These are phyloP conservation scores for Aromia moschata DNA, from an alignment of 2,888 invertebrate species.

Conservation along the genomic window DNA sequence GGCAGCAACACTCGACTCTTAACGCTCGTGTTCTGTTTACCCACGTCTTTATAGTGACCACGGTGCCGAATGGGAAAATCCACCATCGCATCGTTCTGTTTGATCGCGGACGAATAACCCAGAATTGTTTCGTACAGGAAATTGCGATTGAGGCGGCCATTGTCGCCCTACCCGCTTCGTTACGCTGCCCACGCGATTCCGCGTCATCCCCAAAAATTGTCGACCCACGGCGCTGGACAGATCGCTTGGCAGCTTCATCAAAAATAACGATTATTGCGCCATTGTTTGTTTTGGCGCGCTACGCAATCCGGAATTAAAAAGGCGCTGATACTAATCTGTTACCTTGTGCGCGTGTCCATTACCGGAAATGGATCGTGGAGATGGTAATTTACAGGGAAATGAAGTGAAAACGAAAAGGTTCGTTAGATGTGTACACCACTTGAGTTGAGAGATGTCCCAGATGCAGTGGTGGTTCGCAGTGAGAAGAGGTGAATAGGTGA, in stretches of 20 bases:
- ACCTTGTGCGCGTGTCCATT: too few species aligned
- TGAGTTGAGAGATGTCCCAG: too few species aligned
- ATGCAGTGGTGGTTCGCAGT: too few species aligned
- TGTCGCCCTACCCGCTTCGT: conserved; percentile 4
- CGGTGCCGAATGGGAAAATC: not conserved
- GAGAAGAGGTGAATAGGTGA: too few species aligned
- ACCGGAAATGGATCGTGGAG: too few species aligned
- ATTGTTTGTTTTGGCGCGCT: not conserved
- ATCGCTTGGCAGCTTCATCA: conserved; percentile 3
- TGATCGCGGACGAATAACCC: not conserved
- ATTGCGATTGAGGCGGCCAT: conserved; percentile 4
- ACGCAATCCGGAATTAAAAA: not conserved
- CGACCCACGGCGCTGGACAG: conserved; percentile 3
- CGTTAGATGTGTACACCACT: too few species aligned
- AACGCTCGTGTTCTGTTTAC: not conserved
- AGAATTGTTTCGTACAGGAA: conserved; percentile 15
- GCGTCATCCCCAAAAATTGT: not conserved
- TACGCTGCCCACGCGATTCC: not conserved
- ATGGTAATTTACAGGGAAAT: too few species aligned
- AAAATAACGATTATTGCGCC: conserved; percentile 8
- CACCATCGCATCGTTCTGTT: not conserved
- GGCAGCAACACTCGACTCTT: too few species aligned
- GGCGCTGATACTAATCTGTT: not conserved
- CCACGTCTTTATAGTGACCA: not conserved
- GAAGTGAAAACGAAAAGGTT: too few species aligned